Percentiles rank a stretch among this genome's conserved stretches.
Evolutionary conservation across 2,888 invertebrate species (phyloP).

Genomic region (Scelioninae gen. 1): DNA sequence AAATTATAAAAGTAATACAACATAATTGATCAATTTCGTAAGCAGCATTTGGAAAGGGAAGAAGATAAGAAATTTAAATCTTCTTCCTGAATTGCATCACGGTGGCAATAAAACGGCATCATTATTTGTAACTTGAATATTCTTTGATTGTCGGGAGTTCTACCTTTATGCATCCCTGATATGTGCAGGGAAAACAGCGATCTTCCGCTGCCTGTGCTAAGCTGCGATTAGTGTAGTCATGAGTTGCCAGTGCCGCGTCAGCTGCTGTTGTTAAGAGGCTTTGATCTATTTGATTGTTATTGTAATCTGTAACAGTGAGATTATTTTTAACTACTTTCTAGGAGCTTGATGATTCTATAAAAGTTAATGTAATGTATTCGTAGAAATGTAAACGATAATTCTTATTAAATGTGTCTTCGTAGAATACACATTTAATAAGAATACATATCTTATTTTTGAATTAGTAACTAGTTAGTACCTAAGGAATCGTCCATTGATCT

Average conservation of each 20-base stretch:
- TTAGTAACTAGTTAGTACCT: conserved; percentile 32
- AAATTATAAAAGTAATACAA: conserved; percentile 45
- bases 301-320: conserved; percentile 75
- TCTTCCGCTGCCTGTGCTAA: conserved; percentile 80
- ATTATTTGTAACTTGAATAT: conserved; percentile 35
- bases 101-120: conserved; percentile 34
- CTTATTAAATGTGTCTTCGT: neutral
- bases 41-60: neutral
- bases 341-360: conserved; percentile 47
- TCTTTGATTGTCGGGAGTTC: conserved; percentile 22
- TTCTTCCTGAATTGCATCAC: conserved; percentile 30
- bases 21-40: conserved; percentile 49
- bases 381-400: conserved; percentile 11
- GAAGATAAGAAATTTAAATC: no score
- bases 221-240: conserved; percentile 83
- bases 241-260: conserved; percentile 82
- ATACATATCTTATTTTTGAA: neutral
- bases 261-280: conserved; percentile 78
- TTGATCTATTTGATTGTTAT: conserved; percentile 80
- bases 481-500: conserved; percentile 78
- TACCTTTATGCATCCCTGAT: conserved; percentile 83
- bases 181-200: conserved; percentile 83
- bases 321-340: conserved; percentile 34
- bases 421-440: neutral
- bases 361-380: conserved; percentile 34